These are phyloP conservation scores for Rhinoderma darwinii DNA, from an alignment of 2,113 vertebrate genomes.

Conservation along the genomic window DNA sequence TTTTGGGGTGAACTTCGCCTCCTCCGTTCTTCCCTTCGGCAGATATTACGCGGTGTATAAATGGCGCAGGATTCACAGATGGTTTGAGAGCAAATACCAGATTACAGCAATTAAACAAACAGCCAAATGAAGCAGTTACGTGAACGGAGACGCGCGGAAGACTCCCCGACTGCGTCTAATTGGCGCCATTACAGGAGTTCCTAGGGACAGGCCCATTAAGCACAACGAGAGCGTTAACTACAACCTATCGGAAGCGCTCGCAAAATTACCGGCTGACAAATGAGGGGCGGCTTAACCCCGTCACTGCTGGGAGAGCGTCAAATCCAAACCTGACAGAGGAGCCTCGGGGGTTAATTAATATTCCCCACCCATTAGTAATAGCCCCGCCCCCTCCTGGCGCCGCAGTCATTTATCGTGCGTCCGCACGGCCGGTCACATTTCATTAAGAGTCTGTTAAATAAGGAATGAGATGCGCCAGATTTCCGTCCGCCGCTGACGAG, in stretches of 20 bases:
- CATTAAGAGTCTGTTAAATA: conserved; percentile 50
- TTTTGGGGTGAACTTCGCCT: background rate
- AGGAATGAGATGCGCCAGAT: conserved; percentile 25
- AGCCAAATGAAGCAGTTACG: conserved; percentile 44
- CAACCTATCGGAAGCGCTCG: conserved; percentile 6
- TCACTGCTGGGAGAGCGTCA: background rate
- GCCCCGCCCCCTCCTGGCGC: background rate
- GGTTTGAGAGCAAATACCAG: conserved; percentile 2
- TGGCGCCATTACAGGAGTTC: conserved; percentile 42
- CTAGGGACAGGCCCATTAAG: conserved; percentile 33
- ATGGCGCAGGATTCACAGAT: background rate
- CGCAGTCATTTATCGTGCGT: background rate
- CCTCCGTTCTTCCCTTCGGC: background rate
- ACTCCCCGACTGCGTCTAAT: conserved; percentile 22
- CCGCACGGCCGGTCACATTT: conserved; percentile 22
- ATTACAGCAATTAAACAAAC: conserved; percentile 50
- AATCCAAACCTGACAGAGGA: background rate
- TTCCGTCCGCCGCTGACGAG: background rate
- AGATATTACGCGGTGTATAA: background rate
- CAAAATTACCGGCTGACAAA: conserved; percentile 19
- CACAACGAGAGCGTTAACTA: conserved; percentile 24
- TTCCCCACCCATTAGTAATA: background rate
- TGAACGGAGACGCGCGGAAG: conserved; percentile 1
- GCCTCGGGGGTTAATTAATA: background rate
- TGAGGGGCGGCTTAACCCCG: background rate